phyloP scores from a whole-genome alignment of 2,888 invertebrate genomes.

The Arrhopalites spinosus region DNA sequence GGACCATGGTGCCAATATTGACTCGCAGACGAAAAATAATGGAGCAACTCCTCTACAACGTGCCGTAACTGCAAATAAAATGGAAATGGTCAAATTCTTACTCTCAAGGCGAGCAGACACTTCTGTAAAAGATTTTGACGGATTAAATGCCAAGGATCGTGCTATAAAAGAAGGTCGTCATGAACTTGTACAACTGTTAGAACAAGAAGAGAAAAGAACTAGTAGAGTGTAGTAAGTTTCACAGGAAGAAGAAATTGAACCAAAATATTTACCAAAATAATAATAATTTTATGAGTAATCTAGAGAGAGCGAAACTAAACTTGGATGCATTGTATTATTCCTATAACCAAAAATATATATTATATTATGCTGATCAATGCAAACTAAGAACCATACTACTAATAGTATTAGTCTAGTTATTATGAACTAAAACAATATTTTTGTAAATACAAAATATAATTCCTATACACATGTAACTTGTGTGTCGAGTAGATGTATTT shows the following conservation, averaged over 20 bases:
- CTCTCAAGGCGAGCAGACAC: slow-evolving; percentile 69
- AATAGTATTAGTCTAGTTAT: no score
- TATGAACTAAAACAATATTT: no score
- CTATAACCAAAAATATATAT: no score
- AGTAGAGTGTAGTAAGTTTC: not conserved
- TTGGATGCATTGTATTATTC: no score
- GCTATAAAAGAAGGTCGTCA: slow-evolving; percentile 67
- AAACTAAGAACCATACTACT: no score
- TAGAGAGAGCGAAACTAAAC: no score
- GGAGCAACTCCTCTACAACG: slow-evolving; percentile 80
- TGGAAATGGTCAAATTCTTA: slow-evolving; percentile 70
- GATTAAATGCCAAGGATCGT: slow-evolving; percentile 79
- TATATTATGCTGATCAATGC: no score
- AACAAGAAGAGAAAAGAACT: slow-evolving; percentile 53
- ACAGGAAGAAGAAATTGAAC: not conserved
- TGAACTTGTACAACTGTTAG: slow-evolving; percentile 59
- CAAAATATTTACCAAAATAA: slow-evolving; percentile 6
- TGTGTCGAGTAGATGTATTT: no score
- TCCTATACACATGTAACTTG: no score
- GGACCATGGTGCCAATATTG: slow-evolving; percentile 71
- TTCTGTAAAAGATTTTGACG: slow-evolving; percentile 74
- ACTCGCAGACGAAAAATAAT: slow-evolving; percentile 77
- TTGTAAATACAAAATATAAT: no score
- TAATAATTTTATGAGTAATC: no score
- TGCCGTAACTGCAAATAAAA: slow-evolving; percentile 65